Evolutionary conservation across 2,113 vertebrate species (phyloP).

Genomic region (Myotis yumanensis): DNA sequence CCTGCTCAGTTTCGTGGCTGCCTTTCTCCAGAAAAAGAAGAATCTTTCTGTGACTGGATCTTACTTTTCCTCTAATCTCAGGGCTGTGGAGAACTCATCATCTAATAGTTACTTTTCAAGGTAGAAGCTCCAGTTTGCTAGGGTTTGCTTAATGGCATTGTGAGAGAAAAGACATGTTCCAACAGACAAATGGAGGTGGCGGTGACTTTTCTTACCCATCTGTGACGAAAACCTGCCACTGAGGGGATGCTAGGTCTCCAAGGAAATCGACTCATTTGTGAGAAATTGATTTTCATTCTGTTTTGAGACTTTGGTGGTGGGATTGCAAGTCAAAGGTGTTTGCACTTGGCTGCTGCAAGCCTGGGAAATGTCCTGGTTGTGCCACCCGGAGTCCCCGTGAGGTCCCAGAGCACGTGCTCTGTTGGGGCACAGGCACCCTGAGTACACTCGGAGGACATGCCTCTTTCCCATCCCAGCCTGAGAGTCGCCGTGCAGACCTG

Average conservation of each 20-base stretch:
- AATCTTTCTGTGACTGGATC: not conserved
- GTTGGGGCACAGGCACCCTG: not conserved
- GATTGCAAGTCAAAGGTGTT: not conserved
- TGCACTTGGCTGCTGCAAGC: not conserved
- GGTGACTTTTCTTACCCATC: not conserved
- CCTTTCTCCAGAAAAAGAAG: not conserved
- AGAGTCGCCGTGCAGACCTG: not conserved
- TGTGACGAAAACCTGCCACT: not conserved
- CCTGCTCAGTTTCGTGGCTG: not conserved
- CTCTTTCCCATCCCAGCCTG: not conserved
- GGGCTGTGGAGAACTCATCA: not conserved
- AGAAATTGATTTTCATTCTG: not conserved
- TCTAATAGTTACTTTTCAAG: not conserved
- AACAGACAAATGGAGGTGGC: not conserved
- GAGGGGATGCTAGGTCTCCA: not conserved
- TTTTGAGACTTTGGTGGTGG: not conserved
- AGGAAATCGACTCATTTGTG: not conserved
- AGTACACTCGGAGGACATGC: not conserved
- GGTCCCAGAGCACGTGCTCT: not conserved
- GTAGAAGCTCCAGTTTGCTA: not conserved
- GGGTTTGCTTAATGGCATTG: not conserved
- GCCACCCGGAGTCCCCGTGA: not conserved
- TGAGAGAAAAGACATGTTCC: not conserved
- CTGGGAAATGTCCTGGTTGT: not conserved
- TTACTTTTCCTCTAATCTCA: not conserved